Percentiles rank a stretch among this genome's conserved stretches.
Evolutionary conservation across 1,140 invertebrate genomes (phyloP).

Genomic region (Nasonia longicornis): DNA sequence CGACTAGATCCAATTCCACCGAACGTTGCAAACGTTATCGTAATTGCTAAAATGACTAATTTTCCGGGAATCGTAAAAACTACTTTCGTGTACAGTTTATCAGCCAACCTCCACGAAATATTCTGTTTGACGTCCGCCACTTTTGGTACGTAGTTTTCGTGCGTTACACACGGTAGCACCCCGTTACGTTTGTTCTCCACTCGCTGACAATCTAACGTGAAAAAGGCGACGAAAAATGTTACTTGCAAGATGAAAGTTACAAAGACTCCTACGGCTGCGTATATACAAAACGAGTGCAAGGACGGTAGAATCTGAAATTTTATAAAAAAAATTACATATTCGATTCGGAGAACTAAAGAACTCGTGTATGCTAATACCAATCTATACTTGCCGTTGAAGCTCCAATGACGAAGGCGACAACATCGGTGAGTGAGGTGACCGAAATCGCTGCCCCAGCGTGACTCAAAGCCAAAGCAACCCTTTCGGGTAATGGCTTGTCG

Average conservation of each 20-base stretch:
- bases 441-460: slow-evolving; percentile 86
- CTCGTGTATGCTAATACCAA: background rate
- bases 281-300: slow-evolving; percentile 81
- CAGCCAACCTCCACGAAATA: slow-evolving; percentile 69
- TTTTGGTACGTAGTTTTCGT: slow-evolving; percentile 70
- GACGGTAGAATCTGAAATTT: slow-evolving; percentile 77
- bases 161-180: slow-evolving; percentile 75
- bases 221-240: slow-evolving; percentile 83
- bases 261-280: slow-evolving; percentile 78
- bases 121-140: slow-evolving; percentile 59
- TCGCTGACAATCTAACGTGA: slow-evolving; percentile 78
- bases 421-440: slow-evolving; percentile 86
- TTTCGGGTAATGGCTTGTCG: slow-evolving; percentile 71
- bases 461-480: slow-evolving; percentile 78
- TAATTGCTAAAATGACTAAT: slow-evolving; percentile 71
- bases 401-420: slow-evolving; percentile 82
- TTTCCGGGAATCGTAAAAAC: slow-evolving; percentile 75
- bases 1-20: slow-evolving; percentile 73
- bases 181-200: slow-evolving; percentile 76
- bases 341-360: no score
- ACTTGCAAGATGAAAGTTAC: slow-evolving; percentile 81
- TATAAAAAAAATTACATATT: slow-evolving; percentile 7
- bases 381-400: slow-evolving; percentile 72
- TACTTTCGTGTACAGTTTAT: slow-evolving; percentile 72
- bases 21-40: slow-evolving; percentile 71